Evolutionary conservation across 2,888 invertebrate species (phyloP), one percentile per base, ranked within the genome.

Genomic region (Branchellion lobata): DNA sequence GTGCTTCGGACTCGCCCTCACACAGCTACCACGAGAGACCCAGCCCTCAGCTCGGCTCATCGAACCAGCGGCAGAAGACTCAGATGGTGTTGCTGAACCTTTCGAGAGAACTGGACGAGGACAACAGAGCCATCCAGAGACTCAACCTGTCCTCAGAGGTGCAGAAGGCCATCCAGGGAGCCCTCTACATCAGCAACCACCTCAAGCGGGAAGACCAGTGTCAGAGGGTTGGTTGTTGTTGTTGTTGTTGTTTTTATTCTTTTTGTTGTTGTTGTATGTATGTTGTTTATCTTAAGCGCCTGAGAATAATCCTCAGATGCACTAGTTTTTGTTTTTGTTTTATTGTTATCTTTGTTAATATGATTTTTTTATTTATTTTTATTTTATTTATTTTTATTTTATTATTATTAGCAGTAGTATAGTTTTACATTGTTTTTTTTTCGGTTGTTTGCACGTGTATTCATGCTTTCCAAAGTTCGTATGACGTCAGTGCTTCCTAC

Each of bases 131-230:
- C 18, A 71, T 80, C 31, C 61, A 79, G 27, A 68, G 51, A 18
- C 74, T 78, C 1, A 73, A 81, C 11, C 78, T 80, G 27, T 73
- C 78, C 1, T 74, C 80, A n/a, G 83, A 83, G n/a, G 82, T 83
- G 5, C 79, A 82, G 68, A 80, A 80, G 47, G 83, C 83, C 27
- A 83, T 83, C 47, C 81, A 82, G 21, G 83, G 83, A 24, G 83
- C 83, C 8, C 81, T 82, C 27, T 83, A 80, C 81, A 82, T 83
- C 29, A 83, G 82, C 40, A 82, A 83, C 53, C 83, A 83, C 68
- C 79, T 83, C 51, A 83, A 83, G 79, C 80, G 82, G 34, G 83
- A 83, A 77, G 83, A 83, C 53, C 82, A 81, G 27, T 80, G 78
- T 65, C 82, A 81, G 24, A 75, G 83, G 78, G 83, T 83, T 76